Evolutionary conservation across 1,140 invertebrate species (phyloP), one percentile per base, ranked within the genome.

Genomic region (Diorhabda carinulata): DNA sequence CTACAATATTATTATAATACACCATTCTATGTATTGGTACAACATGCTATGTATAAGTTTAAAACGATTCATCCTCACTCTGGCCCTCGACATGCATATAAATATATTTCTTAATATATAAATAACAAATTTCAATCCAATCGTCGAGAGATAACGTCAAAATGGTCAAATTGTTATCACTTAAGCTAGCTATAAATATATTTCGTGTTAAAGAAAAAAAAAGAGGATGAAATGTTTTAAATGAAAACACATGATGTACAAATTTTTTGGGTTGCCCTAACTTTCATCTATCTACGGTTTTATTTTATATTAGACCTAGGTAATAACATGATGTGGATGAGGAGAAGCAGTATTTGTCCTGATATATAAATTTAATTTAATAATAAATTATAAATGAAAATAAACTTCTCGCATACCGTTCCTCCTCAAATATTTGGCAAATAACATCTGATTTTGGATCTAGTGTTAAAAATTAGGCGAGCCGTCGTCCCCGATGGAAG

Each of bases 371-470:
- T 25, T 25, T 25, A 25, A 25, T 25, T 25, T 25, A 25, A 25
- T 1, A 25, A 25, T 25, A 25, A 25, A 25, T 25, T 25, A 25
- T 25, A 25, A 25, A 25, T 25, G 25, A 25, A 25, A 25, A 25
- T 25, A 25, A 25, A 25, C 25, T 25, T 25, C 25, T 25, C 25
- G 25, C 52, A 71, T 76, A 75, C 70, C 72, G 70, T 72, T 72
- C 75, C 73, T 65, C 71, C 74, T 73, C 75, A 65, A 70, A 76
- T 70, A 75, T 79, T 79, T 79, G 76, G 78, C 75, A 79, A 73
- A 79, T 75, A 77, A 79, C 73, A 76, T 74, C 64, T 74, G 68
- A 76, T 71, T 70, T n/a, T 6, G 47, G 6, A 52, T 67, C 65
- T 73, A 75, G 72, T 69, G 64, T 70, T 74, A 68, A 68, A 67